Conservation (phyloP, 2,797 vertebrate genomes). For the Prionace glauca region DNA sequence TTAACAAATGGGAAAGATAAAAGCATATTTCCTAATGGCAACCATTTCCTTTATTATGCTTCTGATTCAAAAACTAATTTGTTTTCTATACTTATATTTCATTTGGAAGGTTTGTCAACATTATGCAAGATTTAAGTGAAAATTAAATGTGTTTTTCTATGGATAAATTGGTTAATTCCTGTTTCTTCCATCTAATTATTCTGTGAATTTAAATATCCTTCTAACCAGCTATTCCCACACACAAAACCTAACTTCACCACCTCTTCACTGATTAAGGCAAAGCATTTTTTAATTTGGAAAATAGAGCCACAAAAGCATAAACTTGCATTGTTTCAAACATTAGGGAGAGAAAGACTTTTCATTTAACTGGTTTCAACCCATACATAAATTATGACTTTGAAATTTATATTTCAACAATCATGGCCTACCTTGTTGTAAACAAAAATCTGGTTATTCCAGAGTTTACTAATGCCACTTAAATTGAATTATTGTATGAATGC, state of each 20-base stretch:
- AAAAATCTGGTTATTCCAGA: background rate
- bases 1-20: no score
- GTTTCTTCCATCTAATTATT: background rate
- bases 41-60: no score
- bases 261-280: background rate
- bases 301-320: background rate
- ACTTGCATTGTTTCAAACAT: background rate
- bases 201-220: background rate
- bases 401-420: background rate
- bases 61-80: no score
- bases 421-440: background rate
- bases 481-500: background rate
- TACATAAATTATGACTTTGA: background rate
- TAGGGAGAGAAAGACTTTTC: background rate
- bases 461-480: background rate
- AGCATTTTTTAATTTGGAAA: background rate
- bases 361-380: background rate
- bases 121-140: background rate
- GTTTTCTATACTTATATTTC: background rate
- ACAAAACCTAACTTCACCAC: background rate
- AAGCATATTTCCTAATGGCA: no score
- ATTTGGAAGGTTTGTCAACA: background rate
- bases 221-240: background rate
- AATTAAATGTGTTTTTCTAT: background rate
- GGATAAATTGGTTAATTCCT: background rate